A percentile compares a stretch with the other conserved stretches of the same genome.
Conservation (phyloP, 1,140 invertebrate genomes). For the Musca vetustissima region DNA sequence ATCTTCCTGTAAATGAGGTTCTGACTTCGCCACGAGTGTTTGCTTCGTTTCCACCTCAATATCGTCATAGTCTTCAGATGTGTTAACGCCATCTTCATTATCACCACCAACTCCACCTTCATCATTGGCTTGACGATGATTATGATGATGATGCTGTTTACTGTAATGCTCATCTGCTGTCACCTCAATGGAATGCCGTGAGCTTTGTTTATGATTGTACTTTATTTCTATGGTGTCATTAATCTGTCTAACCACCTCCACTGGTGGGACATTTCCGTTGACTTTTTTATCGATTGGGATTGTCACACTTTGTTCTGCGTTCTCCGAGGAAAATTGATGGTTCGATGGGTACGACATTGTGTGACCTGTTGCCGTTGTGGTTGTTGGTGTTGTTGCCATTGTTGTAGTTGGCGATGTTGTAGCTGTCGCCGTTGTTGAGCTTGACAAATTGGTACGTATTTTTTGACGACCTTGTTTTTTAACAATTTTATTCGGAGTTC, state of each 20-base stretch:
- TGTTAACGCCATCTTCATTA: not conserved
- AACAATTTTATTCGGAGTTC: not conserved
- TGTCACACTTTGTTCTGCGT: not conserved
- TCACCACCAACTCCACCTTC: not conserved
- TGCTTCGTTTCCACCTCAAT: not conserved
- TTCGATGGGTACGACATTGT: not conserved
- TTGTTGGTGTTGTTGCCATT: not conserved
- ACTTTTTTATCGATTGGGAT: not conserved
- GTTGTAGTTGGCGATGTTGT: not conserved
- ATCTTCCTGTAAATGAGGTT: conserved; percentile 23
- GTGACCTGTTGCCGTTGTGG: not conserved
- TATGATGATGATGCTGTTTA: not conserved
- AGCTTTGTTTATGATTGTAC: conserved; percentile 26
- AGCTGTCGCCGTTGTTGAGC: conserved; percentile 3
- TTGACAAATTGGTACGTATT: conserved; percentile 6
- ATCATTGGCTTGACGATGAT: conserved; percentile 3
- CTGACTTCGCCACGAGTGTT: not conserved
- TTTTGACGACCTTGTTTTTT: conserved; percentile 19
- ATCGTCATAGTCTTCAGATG: not conserved
- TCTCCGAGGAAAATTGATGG: too few relatives aligned
- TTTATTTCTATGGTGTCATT: conserved; percentile 41
- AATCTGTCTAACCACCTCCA: conserved; percentile 39
- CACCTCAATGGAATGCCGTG: conserved; percentile 28
- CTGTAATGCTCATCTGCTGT: not conserved
- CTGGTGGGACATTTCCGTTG: conserved; percentile 31